Percentiles rank a stretch among this genome's conserved stretches.
Evolutionary conservation across 2,113 vertebrate species (phyloP).

Genomic region (Hiodon tergisus): DNA sequence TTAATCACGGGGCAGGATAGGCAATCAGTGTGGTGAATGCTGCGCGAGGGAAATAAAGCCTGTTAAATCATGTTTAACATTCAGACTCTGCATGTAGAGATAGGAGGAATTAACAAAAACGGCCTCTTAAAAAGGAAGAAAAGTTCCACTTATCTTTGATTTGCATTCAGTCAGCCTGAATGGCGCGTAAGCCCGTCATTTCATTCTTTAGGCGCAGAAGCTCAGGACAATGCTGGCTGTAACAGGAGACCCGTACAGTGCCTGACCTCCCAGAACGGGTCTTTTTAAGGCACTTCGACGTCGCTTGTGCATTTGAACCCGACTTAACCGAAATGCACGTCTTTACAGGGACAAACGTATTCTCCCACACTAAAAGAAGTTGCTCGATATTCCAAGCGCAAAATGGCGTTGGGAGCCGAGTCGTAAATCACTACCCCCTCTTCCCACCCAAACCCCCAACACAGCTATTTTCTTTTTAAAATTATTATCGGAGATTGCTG

Average conservation of each 20-base stretch:
- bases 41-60: constrained; percentile 65
- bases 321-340: constrained; percentile 75
- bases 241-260: constrained; percentile 67
- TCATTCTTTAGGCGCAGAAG: constrained; percentile 77
- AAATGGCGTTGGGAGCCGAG: constrained; percentile 72
- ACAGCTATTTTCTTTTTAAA: neutral
- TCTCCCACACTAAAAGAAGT: constrained; percentile 72
- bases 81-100: constrained; percentile 71
- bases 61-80: constrained; percentile 78
- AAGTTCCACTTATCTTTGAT: constrained; percentile 85
- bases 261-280: constrained; percentile 69
- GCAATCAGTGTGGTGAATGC: constrained; percentile 70
- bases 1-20: constrained; percentile 81
- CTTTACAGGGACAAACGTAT: constrained; percentile 74
- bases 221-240: constrained; percentile 71
- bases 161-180: constrained; percentile 79
- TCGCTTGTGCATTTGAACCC: constrained; percentile 80
- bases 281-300: constrained; percentile 77
- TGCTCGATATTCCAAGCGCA: constrained; percentile 72
- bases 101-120: constrained; percentile 62
- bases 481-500: too few species aligned
- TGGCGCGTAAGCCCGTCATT: constrained; percentile 81
- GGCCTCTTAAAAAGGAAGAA: constrained; percentile 69
- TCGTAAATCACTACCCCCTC: constrained; percentile 63
- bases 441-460: constrained; percentile 67